A percentile compares a stretch with the other conserved stretches of the same genome.
These are phyloP conservation scores for Todiramphus saurophagus DNA, from an alignment of 2,113 vertebrate species.

Conservation along the genomic window DNA sequence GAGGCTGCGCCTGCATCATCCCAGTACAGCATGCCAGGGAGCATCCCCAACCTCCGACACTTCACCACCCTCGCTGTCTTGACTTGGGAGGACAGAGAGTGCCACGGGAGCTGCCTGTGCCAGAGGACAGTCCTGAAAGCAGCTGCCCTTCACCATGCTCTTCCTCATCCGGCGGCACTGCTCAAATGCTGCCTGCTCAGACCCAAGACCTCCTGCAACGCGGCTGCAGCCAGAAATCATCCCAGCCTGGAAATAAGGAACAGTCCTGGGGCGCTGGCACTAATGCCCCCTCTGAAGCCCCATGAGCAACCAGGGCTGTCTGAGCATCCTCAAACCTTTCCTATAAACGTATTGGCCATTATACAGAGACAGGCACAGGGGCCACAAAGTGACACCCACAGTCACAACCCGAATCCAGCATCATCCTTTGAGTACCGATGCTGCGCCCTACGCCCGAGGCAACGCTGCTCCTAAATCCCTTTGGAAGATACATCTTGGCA, in stretches of 20 bases:
- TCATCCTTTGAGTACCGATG: background rate
- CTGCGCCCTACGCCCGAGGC: rapidly evolving
- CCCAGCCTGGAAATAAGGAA: background rate
- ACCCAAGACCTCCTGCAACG: background rate
- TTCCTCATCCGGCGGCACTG: background rate
- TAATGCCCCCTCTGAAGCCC: background rate
- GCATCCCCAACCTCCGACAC: rapidly evolving
- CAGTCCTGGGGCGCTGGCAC: too few species aligned
- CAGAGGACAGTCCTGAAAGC: background rate
- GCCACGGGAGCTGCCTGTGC: background rate
- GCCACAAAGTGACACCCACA: background rate
- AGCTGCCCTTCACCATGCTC: rapidly evolving
- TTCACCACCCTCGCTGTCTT: background rate
- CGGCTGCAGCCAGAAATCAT: background rate
- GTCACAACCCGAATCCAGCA: background rate
- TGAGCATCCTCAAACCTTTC: background rate
- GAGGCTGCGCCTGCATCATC: background rate
- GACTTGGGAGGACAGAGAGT: background rate
- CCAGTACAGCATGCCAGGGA: rapidly evolving
- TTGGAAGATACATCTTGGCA: background rate
- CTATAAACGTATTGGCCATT: rapidly evolving
- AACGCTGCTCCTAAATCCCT: background rate
- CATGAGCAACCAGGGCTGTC: background rate
- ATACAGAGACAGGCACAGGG: background rate
- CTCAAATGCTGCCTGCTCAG: background rate